Base-by-base conservation (phyloP, 2,113 vertebrate species). In the Burhinus oedicnemus region DNA sequence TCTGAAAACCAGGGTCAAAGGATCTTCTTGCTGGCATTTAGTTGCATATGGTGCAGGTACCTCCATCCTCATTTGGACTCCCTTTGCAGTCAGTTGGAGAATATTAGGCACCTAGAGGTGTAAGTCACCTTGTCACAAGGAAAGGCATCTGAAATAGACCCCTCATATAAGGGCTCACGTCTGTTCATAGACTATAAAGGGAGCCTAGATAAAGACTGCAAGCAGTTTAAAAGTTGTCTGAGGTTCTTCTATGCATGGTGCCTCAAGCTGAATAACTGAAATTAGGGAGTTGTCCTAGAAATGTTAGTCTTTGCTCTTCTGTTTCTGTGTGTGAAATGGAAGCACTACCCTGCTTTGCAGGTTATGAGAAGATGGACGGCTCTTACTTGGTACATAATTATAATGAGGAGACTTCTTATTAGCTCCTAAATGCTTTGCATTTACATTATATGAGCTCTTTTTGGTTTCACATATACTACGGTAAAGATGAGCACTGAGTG, bases 381-480 rank as follows among this genome's bases (percentile, higher is more conserved):
- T 84, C 61, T 82, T 77, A 47, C 36, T 75, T 45, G 30, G 23
- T 69, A 23, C 8, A 2, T 78, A 44, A 42, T 85, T 89, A 12
- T 42, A 81, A 76, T 8, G 11, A 49, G 82, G 61, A 83, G 61
- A 66, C 49, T 78, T 91, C 49, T 78, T 91, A 57, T 42, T 89
- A 72, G 44, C 29, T 51, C 40, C 74, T 87, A 57, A 93, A 83
- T 91, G 72, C 32, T 84, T 91, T 87, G 27, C 49, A 38, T 87
- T 93, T 95, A 58, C 62, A 27, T 87, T 96, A 86, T 97, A 90
- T 95, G 93, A 97, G 58, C 69, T 95, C 95, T 94, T 91, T 96
- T 94, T 96, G 92, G 51, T 96, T 97, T 96, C 88, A 90, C 51
- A 49, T 93, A 89, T 74, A 18, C 51, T 32, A 19, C 38, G 54